A percentile compares a stretch with the other conserved stretches of the same genome.
phyloP scores from a whole-genome alignment of 2,113 vertebrate species.

The Ifrita kowaldi region DNA sequence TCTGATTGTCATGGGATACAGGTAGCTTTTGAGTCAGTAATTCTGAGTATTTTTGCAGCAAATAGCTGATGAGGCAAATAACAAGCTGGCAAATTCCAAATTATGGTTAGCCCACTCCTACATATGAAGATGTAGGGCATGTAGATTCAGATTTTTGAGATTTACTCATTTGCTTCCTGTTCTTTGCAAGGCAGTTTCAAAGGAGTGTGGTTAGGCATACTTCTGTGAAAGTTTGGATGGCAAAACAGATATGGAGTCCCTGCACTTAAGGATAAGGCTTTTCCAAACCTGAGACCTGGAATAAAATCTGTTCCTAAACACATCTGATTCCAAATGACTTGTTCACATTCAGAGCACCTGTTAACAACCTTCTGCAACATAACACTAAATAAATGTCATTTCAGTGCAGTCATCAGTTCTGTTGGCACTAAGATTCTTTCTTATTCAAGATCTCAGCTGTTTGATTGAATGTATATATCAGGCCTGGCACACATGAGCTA shows the following conservation, averaged over 20 bases:
- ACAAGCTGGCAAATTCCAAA: background rate
- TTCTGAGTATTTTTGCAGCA: background rate
- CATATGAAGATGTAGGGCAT: background rate
- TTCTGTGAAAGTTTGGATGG: background rate
- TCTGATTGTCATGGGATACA: background rate
- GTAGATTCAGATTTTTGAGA: background rate
- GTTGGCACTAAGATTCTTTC: background rate
- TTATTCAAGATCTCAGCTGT: background rate
- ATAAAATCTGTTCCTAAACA: background rate
- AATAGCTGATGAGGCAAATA: background rate
- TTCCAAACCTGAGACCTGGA: background rate
- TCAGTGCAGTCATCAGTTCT: background rate
- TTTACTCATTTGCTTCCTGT: background rate
- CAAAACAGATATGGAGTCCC: background rate
- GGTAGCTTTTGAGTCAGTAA: background rate
- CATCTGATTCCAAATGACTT: background rate
- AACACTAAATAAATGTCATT: background rate
- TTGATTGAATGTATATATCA: background rate
- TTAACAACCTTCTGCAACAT: background rate
- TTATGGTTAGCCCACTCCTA: accelerated
- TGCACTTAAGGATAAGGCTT: background rate
- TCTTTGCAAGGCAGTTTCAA: background rate
- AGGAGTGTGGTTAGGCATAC: background rate
- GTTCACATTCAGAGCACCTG: background rate
- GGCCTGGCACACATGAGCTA: background rate